Evolutionary conservation across 2,888 invertebrate species (phyloP).

Genomic region (Drosophila putrida): DNA sequence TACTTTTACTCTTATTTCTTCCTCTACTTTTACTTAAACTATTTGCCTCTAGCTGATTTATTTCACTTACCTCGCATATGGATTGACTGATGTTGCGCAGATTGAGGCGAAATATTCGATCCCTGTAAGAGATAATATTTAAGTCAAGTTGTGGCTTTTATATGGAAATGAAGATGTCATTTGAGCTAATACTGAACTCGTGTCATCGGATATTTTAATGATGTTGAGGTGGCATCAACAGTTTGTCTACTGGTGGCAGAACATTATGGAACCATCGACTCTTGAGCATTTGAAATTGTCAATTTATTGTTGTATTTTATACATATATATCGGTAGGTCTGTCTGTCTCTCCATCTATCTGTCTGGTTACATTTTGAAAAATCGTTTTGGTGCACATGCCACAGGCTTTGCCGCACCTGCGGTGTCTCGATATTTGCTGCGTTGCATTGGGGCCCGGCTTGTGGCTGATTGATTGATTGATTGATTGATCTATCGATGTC

Average conservation of each 20-base stretch:
- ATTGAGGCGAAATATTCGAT: constrained; percentile 89
- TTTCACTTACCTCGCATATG: constrained; percentile 88
- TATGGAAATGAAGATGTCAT: constrained; percentile 43
- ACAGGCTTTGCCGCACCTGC: constrained; percentile 54
- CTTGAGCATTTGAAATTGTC: constrained; percentile 57
- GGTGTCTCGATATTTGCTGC: constrained; percentile 26
- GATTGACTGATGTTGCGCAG: constrained; percentile 89
- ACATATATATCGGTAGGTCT: neutral
- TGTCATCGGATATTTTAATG: constrained; percentile 76
- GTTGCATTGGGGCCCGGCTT: constrained; percentile 24
- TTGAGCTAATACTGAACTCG: constrained; percentile 71
- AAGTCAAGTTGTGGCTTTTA: constrained; percentile 3
- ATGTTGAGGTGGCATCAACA: constrained; percentile 11
- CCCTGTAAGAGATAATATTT: constrained; percentile 85
- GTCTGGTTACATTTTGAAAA: constrained; percentile 54
- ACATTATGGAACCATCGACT: neutral
- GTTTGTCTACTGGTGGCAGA: constrained; percentile 18
- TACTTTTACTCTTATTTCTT: constrained; percentile 10
- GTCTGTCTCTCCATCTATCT: neutral
- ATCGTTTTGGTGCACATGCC: constrained; percentile 54
- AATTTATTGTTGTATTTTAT: constrained; percentile 25
- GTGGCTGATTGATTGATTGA: constrained; percentile 48
- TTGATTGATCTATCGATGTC: constrained; percentile 72
- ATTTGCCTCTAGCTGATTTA: neutral
- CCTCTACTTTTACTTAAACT: constrained; percentile 19